Conservation (phyloP, 2,797 vertebrate genomes). For the Dendrocincla fuliginosa region DNA sequence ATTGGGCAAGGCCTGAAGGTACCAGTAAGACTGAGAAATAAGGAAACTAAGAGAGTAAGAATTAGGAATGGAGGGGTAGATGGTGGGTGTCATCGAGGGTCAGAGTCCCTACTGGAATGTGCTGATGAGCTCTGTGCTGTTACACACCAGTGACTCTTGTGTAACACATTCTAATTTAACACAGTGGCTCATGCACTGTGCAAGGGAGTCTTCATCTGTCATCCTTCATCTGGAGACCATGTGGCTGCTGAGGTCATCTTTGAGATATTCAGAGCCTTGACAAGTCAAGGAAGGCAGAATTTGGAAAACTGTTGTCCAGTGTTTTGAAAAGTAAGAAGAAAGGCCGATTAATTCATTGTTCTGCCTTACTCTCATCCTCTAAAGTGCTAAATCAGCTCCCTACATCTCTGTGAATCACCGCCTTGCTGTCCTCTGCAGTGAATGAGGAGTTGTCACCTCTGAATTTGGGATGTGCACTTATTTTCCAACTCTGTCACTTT, state of each 20-base stretch:
- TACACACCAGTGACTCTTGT: neutral
- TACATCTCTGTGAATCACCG: neutral
- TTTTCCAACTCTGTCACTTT: slow-evolving; percentile 19
- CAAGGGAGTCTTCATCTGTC: neutral
- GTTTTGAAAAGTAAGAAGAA: neutral
- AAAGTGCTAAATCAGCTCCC: neutral
- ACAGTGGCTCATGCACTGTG: neutral
- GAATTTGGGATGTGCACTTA: neutral
- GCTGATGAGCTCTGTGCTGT: neutral
- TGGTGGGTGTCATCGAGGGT: neutral
- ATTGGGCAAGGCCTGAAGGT: neutral
- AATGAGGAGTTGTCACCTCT: neutral
- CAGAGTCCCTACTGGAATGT: neutral
- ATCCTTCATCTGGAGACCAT: neutral
- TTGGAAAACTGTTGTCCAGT: neutral
- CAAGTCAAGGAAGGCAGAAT: neutral
- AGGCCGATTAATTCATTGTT: neutral
- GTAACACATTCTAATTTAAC: neutral
- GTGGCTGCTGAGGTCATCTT: neutral
- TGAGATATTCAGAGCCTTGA: neutral
- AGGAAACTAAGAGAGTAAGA: neutral
- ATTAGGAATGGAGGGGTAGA: neutral
- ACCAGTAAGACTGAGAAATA: neutral
- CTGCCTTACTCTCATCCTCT: neutral
- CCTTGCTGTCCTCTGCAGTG: neutral